Evolutionary conservation across 2,888 invertebrate species (phyloP).

Genomic region (Calameuta filiformis): DNA sequence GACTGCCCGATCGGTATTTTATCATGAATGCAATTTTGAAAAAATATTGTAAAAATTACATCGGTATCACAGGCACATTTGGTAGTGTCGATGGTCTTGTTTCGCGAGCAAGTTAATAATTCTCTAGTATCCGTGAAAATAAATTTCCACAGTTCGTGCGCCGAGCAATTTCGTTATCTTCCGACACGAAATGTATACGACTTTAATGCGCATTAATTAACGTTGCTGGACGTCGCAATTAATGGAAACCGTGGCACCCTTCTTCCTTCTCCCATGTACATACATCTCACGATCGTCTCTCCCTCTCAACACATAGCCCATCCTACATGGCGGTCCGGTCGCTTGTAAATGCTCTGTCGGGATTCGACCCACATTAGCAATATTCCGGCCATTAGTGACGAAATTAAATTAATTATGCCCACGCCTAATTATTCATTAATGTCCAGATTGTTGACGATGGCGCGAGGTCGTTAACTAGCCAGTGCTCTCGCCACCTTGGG

Average conservation of each 20-base stretch:
- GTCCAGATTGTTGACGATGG: conserved; percentile 14
- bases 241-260: background rate
- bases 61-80: background rate
- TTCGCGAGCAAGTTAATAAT: background rate
- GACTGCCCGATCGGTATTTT: background rate
- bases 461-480: background rate
- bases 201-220: conserved; percentile 1
- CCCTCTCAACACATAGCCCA: background rate
- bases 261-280: background rate
- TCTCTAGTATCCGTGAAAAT: background rate
- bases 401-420: conserved; percentile 20
- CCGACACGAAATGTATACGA: conserved; percentile 1
- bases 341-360: conserved; percentile 18
- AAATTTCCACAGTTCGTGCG: background rate
- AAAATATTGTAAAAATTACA: background rate
- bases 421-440: conserved; percentile 17
- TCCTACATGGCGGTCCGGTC: background rate
- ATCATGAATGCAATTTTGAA: background rate
- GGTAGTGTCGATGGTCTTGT: background rate
- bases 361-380: conserved; percentile 19
- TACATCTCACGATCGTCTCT: background rate
- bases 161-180: background rate
- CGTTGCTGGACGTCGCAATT: background rate
- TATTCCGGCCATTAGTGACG: conserved; percentile 12
- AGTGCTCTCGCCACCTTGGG: background rate